These are phyloP conservation scores for Anabacerthia variegaticeps DNA, from an alignment of 2,797 vertebrate species.

Conservation along the genomic window DNA sequence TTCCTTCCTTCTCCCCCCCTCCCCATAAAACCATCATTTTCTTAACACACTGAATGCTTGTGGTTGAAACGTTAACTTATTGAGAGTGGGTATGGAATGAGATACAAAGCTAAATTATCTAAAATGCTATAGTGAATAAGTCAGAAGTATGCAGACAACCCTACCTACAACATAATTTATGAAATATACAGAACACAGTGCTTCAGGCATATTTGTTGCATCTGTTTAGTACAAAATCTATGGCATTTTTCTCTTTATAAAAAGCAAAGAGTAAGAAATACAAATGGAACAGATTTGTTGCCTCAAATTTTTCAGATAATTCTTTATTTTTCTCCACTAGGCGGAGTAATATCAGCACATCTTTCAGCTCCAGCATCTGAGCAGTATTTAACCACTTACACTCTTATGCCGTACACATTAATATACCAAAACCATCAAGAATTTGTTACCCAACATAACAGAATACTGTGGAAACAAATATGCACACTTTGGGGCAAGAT, in stretches of 20 bases:
- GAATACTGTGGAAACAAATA: not conserved
- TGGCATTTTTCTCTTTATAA: not conserved
- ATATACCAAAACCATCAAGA: not conserved
- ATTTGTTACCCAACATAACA: not conserved
- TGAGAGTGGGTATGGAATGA: not conserved
- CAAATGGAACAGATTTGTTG: not conserved
- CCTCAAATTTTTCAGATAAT: not conserved
- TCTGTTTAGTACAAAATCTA: not conserved
- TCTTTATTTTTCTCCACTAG: not conserved
- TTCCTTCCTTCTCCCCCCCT: not conserved
- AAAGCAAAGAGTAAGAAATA: not conserved
- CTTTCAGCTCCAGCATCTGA: not conserved
- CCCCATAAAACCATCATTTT: not conserved
- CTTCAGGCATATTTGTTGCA: not conserved
- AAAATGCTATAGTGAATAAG: constrained; percentile 30
- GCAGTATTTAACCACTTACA: not conserved
- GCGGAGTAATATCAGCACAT: not conserved
- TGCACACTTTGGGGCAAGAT: not conserved
- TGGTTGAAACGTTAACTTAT: not conserved
- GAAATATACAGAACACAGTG: not conserved
- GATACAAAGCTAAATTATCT: not conserved
- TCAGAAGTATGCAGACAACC: constrained; percentile 28
- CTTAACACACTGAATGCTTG: not conserved
- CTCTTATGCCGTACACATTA: not conserved
- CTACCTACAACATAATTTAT: constrained; percentile 15